Base-by-base conservation (phyloP, 2,113 vertebrate genomes). In the Stercorarius parasiticus region DNA sequence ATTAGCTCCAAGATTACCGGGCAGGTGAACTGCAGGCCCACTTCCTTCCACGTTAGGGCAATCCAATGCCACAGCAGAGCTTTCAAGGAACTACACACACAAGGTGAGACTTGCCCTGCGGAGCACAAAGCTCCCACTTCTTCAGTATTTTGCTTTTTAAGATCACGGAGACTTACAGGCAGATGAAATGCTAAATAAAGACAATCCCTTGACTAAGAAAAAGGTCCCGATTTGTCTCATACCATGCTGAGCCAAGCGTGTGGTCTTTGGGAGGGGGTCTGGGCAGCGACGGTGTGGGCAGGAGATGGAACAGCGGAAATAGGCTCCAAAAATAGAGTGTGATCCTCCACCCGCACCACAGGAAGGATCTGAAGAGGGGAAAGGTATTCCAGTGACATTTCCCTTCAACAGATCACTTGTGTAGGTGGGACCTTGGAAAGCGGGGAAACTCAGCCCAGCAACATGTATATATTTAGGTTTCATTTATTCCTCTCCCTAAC, bases 281-380 rank as follows among this genome's bases (percentile, higher is more conserved):
- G 55, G 74, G 62, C 49, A 77, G 49, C 6, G 2, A 38, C 42
- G 56, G 59, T 0, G 22, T 38, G 52, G 85, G 69, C 45, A 74
- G 72, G 1, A 27, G 82, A 49, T 20, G 38, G 74, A 70, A 66
- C 30, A 83, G 71, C 4, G 4, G 64, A 88, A 92, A 43, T 0
- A 32, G 22, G 61, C 40, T 85, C 74, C 0, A 0, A 92, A 93
- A 95, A 90, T 30, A 95, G 74, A 58, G 22, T 4, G 17, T 12
- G 78, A 92, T 61, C 86, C 90, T 65, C 88, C 62, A 59, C 8
- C 78, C 7, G 1, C 61, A 13, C 6, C 42, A 29, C 90, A 80
- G 88, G 94, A 92, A 77, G 82, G 76, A 93, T 82, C 23, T 49
- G 58, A 69, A 58, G 71, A 66, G 76, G 78, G 52, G 43, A 88